phyloP scores from a whole-genome alignment of 2,888 invertebrate species.

The Eristalinus aeneus region DNA sequence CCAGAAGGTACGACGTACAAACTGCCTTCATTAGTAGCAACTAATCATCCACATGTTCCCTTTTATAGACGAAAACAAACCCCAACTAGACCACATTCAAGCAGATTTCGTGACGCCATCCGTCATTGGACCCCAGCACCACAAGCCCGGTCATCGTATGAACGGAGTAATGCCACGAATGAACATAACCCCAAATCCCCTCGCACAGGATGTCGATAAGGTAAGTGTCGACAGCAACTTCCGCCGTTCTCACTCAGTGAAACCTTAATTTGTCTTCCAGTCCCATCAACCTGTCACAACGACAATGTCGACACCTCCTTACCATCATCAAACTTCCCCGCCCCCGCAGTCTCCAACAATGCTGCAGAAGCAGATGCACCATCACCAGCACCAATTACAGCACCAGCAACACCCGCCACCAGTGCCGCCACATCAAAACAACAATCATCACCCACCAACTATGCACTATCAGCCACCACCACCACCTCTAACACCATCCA shows the following conservation, averaged over 20 bases:
- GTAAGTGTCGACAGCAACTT: constrained; percentile 59
- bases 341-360: constrained; percentile 75
- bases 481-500: constrained; percentile 75
- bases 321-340: constrained; percentile 62
- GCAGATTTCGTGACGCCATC: constrained; percentile 78
- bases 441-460: constrained; percentile 72
- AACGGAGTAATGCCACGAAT: constrained; percentile 80
- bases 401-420: constrained; percentile 75
- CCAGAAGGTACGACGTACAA: constrained; percentile 76
- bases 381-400: constrained; percentile 71
- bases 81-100: constrained; percentile 80
- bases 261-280: constrained; percentile 14
- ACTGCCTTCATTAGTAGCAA: not conserved
- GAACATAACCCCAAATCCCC: constrained; percentile 80
- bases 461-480: constrained; percentile 69
- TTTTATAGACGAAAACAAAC: constrained; percentile 78
- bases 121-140: constrained; percentile 76
- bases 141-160: constrained; percentile 77
- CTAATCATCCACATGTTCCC: not conserved
- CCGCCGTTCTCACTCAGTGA: not conserved
- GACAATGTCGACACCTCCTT: constrained; percentile 70
- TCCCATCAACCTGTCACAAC: constrained; percentile 76
- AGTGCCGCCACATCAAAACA: constrained; percentile 77
- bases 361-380: constrained; percentile 74
- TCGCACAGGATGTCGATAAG: constrained; percentile 80